Base-by-base conservation (phyloP, 2,888 invertebrate genomes). In the Hanleya hanleyi region DNA sequence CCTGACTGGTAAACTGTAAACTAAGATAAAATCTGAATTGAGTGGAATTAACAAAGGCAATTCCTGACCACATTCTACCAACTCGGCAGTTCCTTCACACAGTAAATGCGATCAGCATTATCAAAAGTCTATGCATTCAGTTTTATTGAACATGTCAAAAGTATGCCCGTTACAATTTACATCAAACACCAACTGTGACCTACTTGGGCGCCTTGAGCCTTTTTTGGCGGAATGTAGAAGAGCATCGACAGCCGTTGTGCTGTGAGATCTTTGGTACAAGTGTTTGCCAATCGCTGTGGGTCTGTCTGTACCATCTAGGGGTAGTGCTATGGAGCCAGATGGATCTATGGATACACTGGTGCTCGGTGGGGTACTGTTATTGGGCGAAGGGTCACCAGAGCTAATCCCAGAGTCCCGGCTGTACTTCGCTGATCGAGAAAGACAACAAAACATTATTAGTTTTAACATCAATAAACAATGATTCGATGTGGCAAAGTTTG, bases 341-440 rank as follows among this genome's bases (percentile, higher is more conserved):
- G 64, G 37, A 32, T 57, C 32, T 41, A 41, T 18, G 12, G 78
- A 75, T 12, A 70, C 49, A 1, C 70, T 29, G 15, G 72, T 47
- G 33, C 73, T 73, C 1, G 83, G 75, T 0, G 82, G 82, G 37
- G 83, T 77, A 41, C 80, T 80, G 73, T 82, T 83, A 66, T 83
- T 86, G 0, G 89, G 88, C 0, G 88, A 88, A 0, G 87, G 88
- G 72, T 88, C 88, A 26, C 87, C 86, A 1, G 89, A 90, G 57
- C 87, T 84, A 38, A 88, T 81, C 18, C 89, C 88, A 5, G 89
- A 88, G 76, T 90, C 89, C n/a, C 88, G 82, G 70, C 86, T 86
- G 50, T 76, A 77, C 74, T 86, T 85, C 32, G 82, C 85, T 85
- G 78, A 1, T 81, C 73, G 36, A 37, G 12, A 57, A 64, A 47